Percentiles rank a stretch among this genome's conserved stretches.
phyloP scores from a whole-genome alignment of 64 coral and sea anemone genomes.

The Catalaphyllia jardinei region DNA sequence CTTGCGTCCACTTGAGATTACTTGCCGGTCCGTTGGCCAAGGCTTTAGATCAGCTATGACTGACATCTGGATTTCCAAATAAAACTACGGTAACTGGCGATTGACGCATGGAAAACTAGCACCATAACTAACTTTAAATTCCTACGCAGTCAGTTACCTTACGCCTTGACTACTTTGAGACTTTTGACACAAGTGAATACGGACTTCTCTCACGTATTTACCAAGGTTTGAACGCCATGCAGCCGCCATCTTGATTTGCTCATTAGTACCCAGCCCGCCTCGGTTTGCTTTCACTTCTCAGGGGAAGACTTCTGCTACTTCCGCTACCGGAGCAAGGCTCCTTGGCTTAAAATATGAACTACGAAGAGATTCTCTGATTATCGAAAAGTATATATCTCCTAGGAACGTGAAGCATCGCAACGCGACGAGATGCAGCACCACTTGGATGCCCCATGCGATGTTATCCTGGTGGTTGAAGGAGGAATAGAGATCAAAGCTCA shows the following conservation, averaged over 20 bases:
- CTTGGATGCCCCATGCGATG: background rate
- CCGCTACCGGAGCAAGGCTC: no score
- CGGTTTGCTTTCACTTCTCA: background rate
- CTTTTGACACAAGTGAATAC: slow-evolving; percentile 94
- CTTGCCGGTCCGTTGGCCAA: no score
- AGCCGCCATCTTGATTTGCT: slow-evolving; percentile 85
- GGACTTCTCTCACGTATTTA: slow-evolving; percentile 93
- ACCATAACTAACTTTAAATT: background rate
- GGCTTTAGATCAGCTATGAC: no score
- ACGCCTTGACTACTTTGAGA: slow-evolving; percentile 92
- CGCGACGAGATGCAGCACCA: background rate
- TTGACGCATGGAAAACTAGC: background rate
- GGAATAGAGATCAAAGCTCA: background rate
- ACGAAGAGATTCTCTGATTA: no score
- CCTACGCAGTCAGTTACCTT: slow-evolving; percentile 51
- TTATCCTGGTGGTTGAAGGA: background rate
- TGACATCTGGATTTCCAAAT: no score
- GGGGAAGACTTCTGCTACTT: no score
- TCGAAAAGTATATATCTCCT: no score
- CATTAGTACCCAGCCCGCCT: background rate
- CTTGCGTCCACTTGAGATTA: no score
- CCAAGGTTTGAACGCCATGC: slow-evolving; percentile 75
- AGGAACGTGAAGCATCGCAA: no score
- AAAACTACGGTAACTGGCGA: background rate
- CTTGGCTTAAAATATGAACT: no score